Percentiles rank a stretch among this genome's conserved stretches.
phyloP scores from a whole-genome alignment of 2,797 vertebrate species.

The Aeoliscus strigatus region DNA sequence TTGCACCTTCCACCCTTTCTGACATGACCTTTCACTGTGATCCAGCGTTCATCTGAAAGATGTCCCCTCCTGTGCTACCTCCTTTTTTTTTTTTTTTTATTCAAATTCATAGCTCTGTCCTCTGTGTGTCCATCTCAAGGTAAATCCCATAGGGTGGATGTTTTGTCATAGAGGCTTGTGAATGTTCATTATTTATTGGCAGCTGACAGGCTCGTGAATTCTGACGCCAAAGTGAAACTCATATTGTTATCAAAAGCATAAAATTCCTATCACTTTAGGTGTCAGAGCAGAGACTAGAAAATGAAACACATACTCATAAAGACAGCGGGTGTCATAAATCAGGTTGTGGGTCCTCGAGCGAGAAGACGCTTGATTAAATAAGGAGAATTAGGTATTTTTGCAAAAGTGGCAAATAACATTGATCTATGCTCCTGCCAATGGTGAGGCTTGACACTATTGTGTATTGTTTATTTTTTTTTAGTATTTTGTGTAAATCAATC shows the following conservation, averaged over 20 bases:
- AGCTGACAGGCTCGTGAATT: conserved; percentile 69
- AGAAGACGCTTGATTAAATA: conserved; percentile 73
- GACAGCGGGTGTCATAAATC: conserved; percentile 62
- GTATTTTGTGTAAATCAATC: conserved; percentile 56
- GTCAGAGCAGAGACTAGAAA: conserved; percentile 72
- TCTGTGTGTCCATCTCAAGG: conserved; percentile 17
- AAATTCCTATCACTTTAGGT: conserved; percentile 80
- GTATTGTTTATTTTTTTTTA: conserved; percentile 57
- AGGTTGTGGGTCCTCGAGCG: conserved; percentile 30
- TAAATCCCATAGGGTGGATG: conserved; percentile 50
- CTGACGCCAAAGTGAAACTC: conserved; percentile 73
- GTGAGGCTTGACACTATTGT: conserved; percentile 50
- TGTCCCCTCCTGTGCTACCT: conserved; percentile 18
- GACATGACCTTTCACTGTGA: conserved; percentile 63
- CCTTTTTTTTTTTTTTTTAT: background rate
- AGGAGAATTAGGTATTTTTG: conserved; percentile 75
- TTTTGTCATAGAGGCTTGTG: conserved; percentile 41
- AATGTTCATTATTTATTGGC: conserved; percentile 69
- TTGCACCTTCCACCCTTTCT: conserved; percentile 30
- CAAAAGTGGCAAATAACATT: conserved; percentile 74
- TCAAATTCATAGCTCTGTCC: conserved; percentile 27
- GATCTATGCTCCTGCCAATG: conserved; percentile 68
- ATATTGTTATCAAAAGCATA: conserved; percentile 80
- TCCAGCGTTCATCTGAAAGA: conserved; percentile 27
- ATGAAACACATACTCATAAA: conserved; percentile 81